Evolutionary conservation across 2,888 invertebrate genomes (phyloP), one percentile per base, ranked within the genome.

Genomic region (Bellardia pandia): DNA sequence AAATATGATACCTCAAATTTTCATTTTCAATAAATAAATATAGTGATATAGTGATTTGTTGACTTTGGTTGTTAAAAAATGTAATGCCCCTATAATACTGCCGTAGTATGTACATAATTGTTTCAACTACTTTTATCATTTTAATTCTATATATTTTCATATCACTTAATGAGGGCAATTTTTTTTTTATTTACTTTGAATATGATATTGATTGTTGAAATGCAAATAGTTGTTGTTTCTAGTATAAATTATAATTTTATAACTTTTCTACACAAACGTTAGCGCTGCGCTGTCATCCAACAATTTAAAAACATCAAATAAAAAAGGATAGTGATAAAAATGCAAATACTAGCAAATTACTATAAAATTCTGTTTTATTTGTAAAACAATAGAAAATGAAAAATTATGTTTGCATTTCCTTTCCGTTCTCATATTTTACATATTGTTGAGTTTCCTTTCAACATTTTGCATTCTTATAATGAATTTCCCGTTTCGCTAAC

Each of bases 401-500:
- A 66, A 42, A 66, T 66, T 66, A 45, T 30, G 66, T 66, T 45
- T 66, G 5, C 2, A 66, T 66, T 45, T 66, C 23, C 11, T 45
- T 66, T 60, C n/a, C 33, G 33, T 33, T 66, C 23, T 16, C 60
- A 45, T 42, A 42, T 66, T 66, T 11, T 37, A 42, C 42, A 40
- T 66, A 45, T 66, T 45, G 66, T 45, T 30, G 4, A 30, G n/a
- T 66, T 66, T 66, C 45, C 45, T 66, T 45, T 42, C 13, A 66
- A 14, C 13, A 3, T 11, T 72, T 58, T 40, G 13, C 5, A 16
- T 30, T 30, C 13, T 30, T 53, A 40, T n/a, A 37, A 45, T 33
- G 69, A 69, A 51, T 33, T 51, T n/a, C 48, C 8, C 8, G 48
- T 68, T 48, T 45, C 9, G 9, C 45, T 11, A 11, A 9, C 45